These are phyloP conservation scores for Telmatherina bonti DNA, from an alignment of 2,797 vertebrate species.

Conservation along the genomic window DNA sequence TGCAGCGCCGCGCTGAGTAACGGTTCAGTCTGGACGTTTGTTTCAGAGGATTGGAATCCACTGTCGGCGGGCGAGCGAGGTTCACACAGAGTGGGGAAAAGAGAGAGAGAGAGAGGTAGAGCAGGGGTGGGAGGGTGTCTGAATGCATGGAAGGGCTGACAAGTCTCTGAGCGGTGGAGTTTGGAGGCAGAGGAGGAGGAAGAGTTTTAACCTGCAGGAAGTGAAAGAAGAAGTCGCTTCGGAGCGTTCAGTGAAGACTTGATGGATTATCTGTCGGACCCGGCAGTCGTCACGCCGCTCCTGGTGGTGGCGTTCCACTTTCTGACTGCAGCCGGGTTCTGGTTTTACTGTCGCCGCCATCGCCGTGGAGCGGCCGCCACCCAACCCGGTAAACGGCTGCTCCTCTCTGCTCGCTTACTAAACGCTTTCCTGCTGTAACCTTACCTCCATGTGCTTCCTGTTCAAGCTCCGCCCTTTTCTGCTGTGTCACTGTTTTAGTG, in stretches of 20 bases:
- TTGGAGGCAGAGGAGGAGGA: conserved; percentile 30
- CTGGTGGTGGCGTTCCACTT: conserved; percentile 79
- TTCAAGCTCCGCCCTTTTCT: conserved; percentile 60
- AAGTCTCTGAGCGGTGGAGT: conserved; percentile 51
- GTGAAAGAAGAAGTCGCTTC: conserved; percentile 28
- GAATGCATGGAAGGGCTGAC: conserved; percentile 49
- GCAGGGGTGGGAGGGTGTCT: conserved; percentile 32
- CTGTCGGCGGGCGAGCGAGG: conserved; percentile 43
- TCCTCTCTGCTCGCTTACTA: neutral
- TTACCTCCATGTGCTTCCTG: conserved; percentile 60
- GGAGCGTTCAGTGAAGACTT: neutral
- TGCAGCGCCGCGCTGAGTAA: conserved; percentile 57
- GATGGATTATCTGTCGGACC: conserved; percentile 76
- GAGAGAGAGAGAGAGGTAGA: conserved; percentile 11
- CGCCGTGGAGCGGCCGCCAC: conserved; percentile 3
- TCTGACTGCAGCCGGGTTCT: conserved; percentile 79
- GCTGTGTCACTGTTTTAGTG: neutral
- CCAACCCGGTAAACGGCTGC: conserved; percentile 56
- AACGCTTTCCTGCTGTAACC: neutral
- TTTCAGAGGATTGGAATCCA: conserved; percentile 86
- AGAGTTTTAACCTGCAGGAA: conserved; percentile 14
- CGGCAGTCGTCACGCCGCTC: conserved; percentile 65
- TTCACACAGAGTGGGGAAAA: conserved; percentile 12
- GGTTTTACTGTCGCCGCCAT: conserved; percentile 72
- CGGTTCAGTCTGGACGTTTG: conserved; percentile 73